Conservation (phyloP, 2,797 vertebrate genomes). For the Sitta carolinensis region DNA sequence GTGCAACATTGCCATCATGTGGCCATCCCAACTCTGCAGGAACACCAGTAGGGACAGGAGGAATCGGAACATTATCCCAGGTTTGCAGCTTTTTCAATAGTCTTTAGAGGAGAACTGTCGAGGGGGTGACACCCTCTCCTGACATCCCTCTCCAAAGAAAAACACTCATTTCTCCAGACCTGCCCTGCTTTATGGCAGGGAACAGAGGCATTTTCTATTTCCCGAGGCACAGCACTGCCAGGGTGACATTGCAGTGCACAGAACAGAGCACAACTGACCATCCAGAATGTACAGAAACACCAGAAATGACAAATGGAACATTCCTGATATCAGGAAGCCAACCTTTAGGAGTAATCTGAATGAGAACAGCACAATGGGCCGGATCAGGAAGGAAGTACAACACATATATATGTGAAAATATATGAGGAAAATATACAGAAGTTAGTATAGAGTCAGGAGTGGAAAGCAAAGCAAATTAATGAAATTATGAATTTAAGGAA, state of each 20-base stretch:
- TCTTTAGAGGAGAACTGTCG: background rate
- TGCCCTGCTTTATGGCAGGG: background rate
- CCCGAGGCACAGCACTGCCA: background rate
- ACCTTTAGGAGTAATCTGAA: background rate
- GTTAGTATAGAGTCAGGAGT: background rate
- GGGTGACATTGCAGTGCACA: background rate
- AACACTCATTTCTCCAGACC: background rate
- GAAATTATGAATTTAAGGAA: background rate
- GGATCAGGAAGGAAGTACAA: background rate
- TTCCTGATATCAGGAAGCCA: background rate
- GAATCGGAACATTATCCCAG: rapidly evolving
- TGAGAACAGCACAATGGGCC: background rate
- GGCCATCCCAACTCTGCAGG: background rate
- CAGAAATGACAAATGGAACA: background rate
- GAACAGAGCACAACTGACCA: background rate
- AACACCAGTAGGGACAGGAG: background rate
- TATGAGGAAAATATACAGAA: background rate
- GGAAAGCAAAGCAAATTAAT: background rate
- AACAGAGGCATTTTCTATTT: background rate
- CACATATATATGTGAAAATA: background rate
- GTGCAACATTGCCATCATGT: constrained; percentile 61
- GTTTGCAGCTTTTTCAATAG: background rate
- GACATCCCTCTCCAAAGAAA: background rate
- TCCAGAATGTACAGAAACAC: background rate
- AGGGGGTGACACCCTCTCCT: background rate